Evolutionary conservation across 2,113 vertebrate genomes (phyloP).

Genomic region (Chlorodrepanis virens): DNA sequence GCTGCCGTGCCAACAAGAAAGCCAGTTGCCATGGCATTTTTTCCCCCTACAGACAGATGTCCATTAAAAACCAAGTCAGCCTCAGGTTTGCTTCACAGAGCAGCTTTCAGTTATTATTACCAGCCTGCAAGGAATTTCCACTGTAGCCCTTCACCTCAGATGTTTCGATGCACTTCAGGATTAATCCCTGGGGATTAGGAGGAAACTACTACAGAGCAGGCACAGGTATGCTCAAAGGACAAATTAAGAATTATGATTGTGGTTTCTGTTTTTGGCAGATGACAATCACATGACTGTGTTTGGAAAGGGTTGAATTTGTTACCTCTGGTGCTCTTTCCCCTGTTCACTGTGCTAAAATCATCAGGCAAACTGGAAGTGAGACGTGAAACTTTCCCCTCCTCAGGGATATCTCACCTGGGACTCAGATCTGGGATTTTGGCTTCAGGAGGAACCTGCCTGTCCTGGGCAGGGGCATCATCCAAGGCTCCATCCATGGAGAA

Average conservation of each 20-base stretch:
- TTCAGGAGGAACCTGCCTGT: background rate
- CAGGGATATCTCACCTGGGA: fast-evolving
- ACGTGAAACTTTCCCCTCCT: background rate
- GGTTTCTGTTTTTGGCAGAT: background rate
- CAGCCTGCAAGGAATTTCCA: conserved; percentile 30
- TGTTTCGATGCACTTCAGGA: background rate
- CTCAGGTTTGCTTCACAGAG: conserved; percentile 59
- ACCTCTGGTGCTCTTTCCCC: background rate
- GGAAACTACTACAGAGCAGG: background rate
- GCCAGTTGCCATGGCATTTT: conserved; percentile 64
- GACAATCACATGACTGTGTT: background rate
- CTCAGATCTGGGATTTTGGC: background rate
- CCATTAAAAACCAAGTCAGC: conserved; percentile 68
- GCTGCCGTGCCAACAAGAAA: conserved; percentile 38
- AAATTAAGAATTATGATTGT: background rate
- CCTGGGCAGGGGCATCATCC: background rate
- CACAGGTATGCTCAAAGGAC: conserved; percentile 18
- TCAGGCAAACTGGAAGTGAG: background rate
- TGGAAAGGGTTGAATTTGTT: background rate
- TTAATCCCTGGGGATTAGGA: conserved; percentile 40
- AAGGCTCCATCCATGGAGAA: background rate
- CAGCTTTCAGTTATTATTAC: conserved; percentile 33
- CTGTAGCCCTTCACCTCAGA: conserved; percentile 33
- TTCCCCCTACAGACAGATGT: conserved; percentile 67
- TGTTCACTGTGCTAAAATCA: background rate